phyloP scores from a whole-genome alignment of 2,113 vertebrate genomes.

The Hystrix cristata region DNA sequence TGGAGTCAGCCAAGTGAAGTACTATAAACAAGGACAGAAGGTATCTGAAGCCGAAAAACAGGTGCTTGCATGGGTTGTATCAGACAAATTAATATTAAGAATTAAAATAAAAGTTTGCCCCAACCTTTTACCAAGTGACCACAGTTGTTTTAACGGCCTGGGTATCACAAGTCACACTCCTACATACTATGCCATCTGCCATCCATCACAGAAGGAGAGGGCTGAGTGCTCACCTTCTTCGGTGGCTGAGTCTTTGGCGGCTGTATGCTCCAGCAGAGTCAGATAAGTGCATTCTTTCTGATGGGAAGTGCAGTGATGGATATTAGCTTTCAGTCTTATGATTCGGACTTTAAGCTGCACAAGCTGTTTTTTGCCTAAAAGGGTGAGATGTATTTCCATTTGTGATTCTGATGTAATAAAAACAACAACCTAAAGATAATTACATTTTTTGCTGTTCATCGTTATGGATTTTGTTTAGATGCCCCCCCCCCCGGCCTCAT shows the following conservation, averaged over 20 bases:
- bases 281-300: background rate
- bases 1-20: background rate
- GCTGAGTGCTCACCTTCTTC: background rate
- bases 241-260: background rate
- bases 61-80: background rate
- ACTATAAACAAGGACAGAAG: background rate
- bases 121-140: background rate
- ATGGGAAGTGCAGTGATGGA: background rate
- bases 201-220: background rate
- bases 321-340: background rate
- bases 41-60: background rate
- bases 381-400: background rate
- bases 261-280: background rate
- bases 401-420: background rate
- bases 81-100: background rate
- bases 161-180: background rate
- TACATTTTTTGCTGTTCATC: background rate
- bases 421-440: slow-evolving; percentile 6
- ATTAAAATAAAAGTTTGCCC: background rate
- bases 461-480: no score
- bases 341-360: background rate
- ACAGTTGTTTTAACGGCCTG: background rate
- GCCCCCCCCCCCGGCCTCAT: no score
- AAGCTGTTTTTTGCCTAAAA: background rate
- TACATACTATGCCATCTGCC: background rate